Evolutionary conservation across 35 echinoderm and acorn worm genomes (phyloP), one percentile per base, ranked within the genome.

Genomic region (Ptychodera flava): DNA sequence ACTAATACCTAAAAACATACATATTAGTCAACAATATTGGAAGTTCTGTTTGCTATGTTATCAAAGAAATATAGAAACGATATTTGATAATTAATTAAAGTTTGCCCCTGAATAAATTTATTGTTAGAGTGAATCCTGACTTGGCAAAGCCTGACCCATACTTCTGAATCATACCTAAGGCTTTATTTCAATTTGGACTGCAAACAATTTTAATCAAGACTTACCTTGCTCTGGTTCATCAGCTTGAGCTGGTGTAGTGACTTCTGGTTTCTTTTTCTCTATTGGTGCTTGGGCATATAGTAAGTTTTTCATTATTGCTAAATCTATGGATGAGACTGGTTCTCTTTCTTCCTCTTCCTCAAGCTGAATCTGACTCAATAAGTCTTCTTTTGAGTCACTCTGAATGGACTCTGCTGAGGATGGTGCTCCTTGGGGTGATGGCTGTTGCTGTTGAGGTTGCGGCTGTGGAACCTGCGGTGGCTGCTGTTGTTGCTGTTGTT

Each of bases 201-300:
- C n/a, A n/a, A n/a, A n/a, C n/a, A n/a, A n/a, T n/a, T n/a, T n/a
- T n/a, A n/a, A n/a, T n/a, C n/a, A n/a, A n/a, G n/a, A n/a, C 81
- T 83, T 29, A 83, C 85, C 78, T 76, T 91, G 16, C n/a, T 27
- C 33, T 28, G 80, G 38, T 33, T 88, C 85, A 32, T 29, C 33
- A 28, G 22, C 36, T 36, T 82, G 35, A 28, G 81, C 80, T 22
- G 33, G 38, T 31, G 28, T 33, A 29, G 22, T 0, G 15, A 32
- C 79, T 33, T 81, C 78, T 31, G 79, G 85, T 34, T 80, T 78
- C 28, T 35, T 79, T 36, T 86, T 53, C 33, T 83, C 38, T 31
- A 97, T 85, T 28, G 91, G 88, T 33, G 92, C 95, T 87, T 97
- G 95, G 12, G 95, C 89, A 84, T 88, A 97, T 33, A 89, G 76